phyloP scores from a whole-genome alignment of 2,113 vertebrate species.

The Vicugna pacos region DNA sequence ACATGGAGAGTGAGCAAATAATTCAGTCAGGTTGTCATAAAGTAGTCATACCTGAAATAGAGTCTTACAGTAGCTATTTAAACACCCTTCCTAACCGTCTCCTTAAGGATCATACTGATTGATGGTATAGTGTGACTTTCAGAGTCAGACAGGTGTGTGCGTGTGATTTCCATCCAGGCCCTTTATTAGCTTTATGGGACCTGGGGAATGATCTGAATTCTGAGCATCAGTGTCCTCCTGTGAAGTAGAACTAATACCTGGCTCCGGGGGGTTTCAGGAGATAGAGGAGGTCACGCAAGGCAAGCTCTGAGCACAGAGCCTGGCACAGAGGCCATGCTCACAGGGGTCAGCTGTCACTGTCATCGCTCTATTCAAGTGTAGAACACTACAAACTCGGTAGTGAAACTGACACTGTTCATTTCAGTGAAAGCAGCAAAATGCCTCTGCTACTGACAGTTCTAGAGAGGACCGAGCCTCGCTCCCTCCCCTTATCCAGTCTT shows the following conservation, averaged over 20 bases:
- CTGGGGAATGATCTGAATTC: background rate
- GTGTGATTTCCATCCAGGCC: background rate
- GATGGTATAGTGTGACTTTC: accelerated
- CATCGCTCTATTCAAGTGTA: accelerated
- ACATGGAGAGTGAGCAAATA: background rate
- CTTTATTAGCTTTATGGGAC: background rate
- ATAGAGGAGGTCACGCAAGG: accelerated
- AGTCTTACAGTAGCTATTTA: background rate
- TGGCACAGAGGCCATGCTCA: accelerated
- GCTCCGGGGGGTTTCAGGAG: background rate
- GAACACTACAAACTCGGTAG: accelerated
- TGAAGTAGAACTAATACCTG: background rate
- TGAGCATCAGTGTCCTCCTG: background rate
- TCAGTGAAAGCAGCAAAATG: no score
- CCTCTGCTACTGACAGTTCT: background rate
- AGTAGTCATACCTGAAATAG: background rate
- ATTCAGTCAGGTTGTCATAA: background rate
- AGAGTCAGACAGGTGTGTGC: background rate
- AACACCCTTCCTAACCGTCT: accelerated
- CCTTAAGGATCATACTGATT: background rate
- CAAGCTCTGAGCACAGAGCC: background rate
- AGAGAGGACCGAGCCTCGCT: background rate
- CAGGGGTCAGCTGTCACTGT: accelerated
- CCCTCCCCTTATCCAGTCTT: no score
- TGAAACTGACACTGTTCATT: accelerated